phyloP scores from a whole-genome alignment of 2,797 vertebrate genomes.

The Nothura maculosa region DNA sequence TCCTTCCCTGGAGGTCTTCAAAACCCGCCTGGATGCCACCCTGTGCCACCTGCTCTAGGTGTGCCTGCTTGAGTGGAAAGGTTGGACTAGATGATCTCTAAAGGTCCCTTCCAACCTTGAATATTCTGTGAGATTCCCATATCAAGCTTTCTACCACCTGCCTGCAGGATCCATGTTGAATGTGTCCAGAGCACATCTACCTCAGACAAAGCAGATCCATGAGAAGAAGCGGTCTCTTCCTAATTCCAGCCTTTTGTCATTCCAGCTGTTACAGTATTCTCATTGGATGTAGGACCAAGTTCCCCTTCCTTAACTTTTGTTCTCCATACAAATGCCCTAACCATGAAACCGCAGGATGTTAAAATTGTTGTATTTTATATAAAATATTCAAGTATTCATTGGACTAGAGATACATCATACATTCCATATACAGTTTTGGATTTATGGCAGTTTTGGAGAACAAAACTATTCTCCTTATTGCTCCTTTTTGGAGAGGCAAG shows the following conservation, averaged over 20 bases:
- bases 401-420: background rate
- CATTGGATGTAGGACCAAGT: background rate
- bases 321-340: background rate
- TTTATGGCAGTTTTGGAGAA: background rate
- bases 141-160: background rate
- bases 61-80: too few relatives aligned
- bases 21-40: too few relatives aligned
- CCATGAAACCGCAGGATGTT: background rate
- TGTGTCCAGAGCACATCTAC: fast-evolving
- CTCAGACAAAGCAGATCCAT: background rate
- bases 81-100: too few relatives aligned
- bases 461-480: fast-evolving
- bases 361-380: background rate
- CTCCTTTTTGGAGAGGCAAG: background rate
- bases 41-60: too few relatives aligned
- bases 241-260: background rate
- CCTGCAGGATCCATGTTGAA: background rate
- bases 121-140: background rate
- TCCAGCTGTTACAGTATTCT: background rate
- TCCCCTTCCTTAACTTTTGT: background rate
- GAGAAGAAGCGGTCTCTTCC: background rate
- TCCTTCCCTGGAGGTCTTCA: too few relatives aligned
- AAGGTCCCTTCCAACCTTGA: too few relatives aligned
- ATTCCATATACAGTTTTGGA: fast-evolving
- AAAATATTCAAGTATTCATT: background rate